A percentile compares a stretch with the other conserved stretches of the same genome.
These are phyloP conservation scores for Thamnophis sirtalis DNA, from an alignment of 2,113 vertebrate genomes.

Conservation along the genomic window DNA sequence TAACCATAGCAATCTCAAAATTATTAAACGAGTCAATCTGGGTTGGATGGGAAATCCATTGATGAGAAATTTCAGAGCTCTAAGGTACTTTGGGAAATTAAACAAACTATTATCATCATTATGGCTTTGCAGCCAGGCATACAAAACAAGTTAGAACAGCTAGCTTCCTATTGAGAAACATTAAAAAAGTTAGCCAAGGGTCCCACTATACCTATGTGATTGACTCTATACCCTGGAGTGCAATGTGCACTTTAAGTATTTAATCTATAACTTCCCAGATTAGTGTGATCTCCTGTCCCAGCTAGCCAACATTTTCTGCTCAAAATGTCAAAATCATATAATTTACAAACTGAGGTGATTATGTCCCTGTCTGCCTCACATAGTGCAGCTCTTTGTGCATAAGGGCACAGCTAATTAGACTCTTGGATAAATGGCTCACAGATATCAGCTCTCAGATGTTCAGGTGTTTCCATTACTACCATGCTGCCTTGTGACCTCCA, in stretches of 20 bases:
- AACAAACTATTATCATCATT: background rate
- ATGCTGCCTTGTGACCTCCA: background rate
- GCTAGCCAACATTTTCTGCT: background rate
- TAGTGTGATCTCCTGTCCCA: background rate
- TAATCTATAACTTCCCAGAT: background rate
- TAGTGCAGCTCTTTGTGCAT: background rate
- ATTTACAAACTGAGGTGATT: background rate
- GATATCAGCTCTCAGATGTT: background rate
- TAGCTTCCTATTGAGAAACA: background rate
- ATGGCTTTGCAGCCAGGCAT: background rate
- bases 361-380: background rate
- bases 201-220: background rate
- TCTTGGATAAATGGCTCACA: background rate
- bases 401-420: background rate
- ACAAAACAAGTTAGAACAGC: background rate
- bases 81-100: background rate
- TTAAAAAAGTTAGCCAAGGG: background rate
- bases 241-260: background rate
- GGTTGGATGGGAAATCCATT: background rate
- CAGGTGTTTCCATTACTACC: background rate
- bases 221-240: background rate
- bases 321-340: background rate
- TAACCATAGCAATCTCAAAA: background rate
- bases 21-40: background rate
- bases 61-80: background rate